A percentile compares a stretch with the other conserved stretches of the same genome.
phyloP scores from a whole-genome alignment of 2,113 vertebrate species.

The Pardalotus punctatus region DNA sequence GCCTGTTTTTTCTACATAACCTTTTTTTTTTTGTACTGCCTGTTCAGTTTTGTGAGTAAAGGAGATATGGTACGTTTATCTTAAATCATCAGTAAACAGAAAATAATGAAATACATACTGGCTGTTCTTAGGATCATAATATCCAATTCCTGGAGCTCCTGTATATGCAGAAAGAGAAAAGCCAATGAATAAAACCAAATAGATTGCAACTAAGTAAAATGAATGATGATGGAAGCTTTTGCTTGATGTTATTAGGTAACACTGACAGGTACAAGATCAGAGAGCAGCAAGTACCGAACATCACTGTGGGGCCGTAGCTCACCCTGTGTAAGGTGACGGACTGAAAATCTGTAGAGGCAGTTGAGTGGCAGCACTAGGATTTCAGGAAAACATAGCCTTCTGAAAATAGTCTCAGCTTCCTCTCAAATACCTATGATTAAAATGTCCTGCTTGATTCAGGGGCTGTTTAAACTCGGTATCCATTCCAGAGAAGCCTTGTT shows the following conservation, averaged over 20 bases:
- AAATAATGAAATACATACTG: neutral
- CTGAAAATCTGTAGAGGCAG: neutral
- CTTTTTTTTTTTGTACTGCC: neutral
- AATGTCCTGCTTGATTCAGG: neutral
- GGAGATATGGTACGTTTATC: neutral
- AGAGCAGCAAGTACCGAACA: neutral
- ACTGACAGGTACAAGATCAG: neutral
- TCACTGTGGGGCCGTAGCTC: rapidly evolving
- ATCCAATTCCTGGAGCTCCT: neutral
- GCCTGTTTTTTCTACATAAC: neutral
- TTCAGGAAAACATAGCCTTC: neutral
- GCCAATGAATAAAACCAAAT: neutral
- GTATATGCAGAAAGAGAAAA: neutral
- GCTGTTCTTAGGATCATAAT: neutral
- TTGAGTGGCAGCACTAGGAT: neutral
- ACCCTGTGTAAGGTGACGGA: rapidly evolving
- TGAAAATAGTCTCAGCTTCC: neutral
- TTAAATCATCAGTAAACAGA: neutral
- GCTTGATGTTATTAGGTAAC: neutral
- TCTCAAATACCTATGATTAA: neutral
- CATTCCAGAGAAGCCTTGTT: neutral
- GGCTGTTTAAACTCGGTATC: neutral
- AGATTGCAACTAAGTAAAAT: neutral
- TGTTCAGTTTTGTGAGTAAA: neutral
- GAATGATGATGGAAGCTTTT: neutral